Base-by-base conservation (phyloP, 2,113 vertebrate genomes). In the Gymnogyps californianus region DNA sequence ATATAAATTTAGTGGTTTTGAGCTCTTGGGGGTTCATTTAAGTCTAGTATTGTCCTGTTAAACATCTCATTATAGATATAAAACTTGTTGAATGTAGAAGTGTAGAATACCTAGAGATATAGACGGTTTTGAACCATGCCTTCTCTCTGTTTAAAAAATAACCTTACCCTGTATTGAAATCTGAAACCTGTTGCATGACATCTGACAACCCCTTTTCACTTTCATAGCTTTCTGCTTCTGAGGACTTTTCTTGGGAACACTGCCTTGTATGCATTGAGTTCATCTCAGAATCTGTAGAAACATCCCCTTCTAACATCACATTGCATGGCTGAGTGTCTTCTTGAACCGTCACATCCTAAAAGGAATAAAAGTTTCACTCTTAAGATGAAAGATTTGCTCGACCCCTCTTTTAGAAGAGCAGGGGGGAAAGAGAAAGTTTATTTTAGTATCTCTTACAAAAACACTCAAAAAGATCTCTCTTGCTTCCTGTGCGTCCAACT, bases 151-250 rank as follows among this genome's bases (percentile, higher is more conserved):
- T 79, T 47, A 62, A 67, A 46, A 62, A 52, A 36, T 83, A 80
- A 59, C 42, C 90, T 75, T 98, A 98, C 98, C 98, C 89, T 93
- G 24, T 76, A 77, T 6, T 88, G 75, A 16, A 61, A 94, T 96
- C 71, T 71, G 84, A 91, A 94, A 86, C 74, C 3, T 80, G 52
- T 59, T 96, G 90, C 10, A 29, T 40, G 79, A 44, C 74, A 93
- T 83, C 52, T 92, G 83, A 92, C 16, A 11, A 64, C 9, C 5
- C 32, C 24, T 97, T 90, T 64, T 84, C 89, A 55, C 64, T 86
- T 93, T 38, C 76, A 93, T 3, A 76, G 51, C 7, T 67, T 82
- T 66, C 71, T 75, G 49, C 79, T 80, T 75, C 88, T 83, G 81
- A 52, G 15, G 46, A 55, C 9, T 87, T 71, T 31, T 88, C 49